These are phyloP conservation scores for Amyelois transitella DNA, from an alignment of 1,140 invertebrate species.

Conservation along the genomic window DNA sequence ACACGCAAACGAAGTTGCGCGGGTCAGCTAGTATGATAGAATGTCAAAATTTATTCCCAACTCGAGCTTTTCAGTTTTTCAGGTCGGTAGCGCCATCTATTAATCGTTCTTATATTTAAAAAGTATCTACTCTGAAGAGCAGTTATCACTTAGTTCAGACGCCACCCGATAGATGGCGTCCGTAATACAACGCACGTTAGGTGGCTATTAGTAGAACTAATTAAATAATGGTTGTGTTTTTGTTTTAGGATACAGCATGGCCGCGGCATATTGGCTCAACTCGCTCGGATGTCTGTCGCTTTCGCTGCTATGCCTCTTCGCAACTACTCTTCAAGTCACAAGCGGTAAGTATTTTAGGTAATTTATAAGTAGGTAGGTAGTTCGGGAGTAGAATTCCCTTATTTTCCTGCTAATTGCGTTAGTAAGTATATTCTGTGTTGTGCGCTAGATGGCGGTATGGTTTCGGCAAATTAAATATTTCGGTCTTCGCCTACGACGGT, in stretches of 20 bases:
- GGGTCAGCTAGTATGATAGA: too few species aligned
- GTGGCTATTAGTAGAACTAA: not conserved
- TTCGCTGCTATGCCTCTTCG: slow-evolving; percentile 81
- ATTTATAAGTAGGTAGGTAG: not conserved
- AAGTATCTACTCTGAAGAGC: not conserved
- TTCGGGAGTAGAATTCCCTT: too few species aligned
- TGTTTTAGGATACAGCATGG: slow-evolving; percentile 84
- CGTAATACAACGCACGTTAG: not conserved
- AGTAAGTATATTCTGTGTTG: too few species aligned
- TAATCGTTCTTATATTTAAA: not conserved
- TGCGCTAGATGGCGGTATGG: too few species aligned
- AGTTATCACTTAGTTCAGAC: slow-evolving; percentile 10
- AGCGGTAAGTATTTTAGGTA: slow-evolving; percentile 71
- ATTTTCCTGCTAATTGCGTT: too few species aligned
- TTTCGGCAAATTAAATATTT: too few species aligned
- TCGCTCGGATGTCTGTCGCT: slow-evolving; percentile 84
- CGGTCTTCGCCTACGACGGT: too few species aligned
- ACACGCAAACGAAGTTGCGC: too few species aligned
- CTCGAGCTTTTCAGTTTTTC: not conserved
- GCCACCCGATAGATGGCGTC: slow-evolving; percentile 35
- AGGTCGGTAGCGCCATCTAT: slow-evolving; percentile 37
- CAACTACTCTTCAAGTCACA: slow-evolving; percentile 78
- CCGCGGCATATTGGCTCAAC: slow-evolving; percentile 86
- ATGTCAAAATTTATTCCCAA: not conserved
- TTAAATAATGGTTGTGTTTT: slow-evolving; percentile 6